Evolutionary conservation across 2,797 vertebrate species (phyloP), one percentile per base, ranked within the genome.

Genomic region (Cynopterus sphinx): DNA sequence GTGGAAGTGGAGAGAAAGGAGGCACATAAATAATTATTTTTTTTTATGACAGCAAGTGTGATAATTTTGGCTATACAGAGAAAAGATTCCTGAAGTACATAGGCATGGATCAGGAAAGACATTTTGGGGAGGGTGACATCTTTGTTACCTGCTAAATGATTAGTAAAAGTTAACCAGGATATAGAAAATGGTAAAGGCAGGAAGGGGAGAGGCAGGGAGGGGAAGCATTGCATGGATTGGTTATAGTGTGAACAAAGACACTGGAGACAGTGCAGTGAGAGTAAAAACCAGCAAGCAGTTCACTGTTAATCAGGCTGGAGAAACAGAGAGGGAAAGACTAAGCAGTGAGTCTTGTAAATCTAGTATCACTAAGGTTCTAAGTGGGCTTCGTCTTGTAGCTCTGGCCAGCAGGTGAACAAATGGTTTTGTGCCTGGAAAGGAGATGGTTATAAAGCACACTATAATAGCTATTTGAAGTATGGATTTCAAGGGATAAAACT

Each of bases 11-110:
- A 41, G 19, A 24, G 51, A 74, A 93, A 82, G 81, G 43, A 83
- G 39, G n/a, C 43, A 78, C 26, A 59, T 39, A 94, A 63, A 67
- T 5, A 81, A 43, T 71, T 36, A 31, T 59, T 63, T 39, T 59
- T 61, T 55, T 74, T 70, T 65, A 51, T 71, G 78, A 67, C 4
- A 90, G 36, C 24, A 95, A 89, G 61, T 71, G 53, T 6, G 87
- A 12, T 61, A 41, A 68, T 73, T 68, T 75, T n/a, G 28, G 12
- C 53, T 79, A 36, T 22, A 22, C 8, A 57, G 70, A 88, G 61
- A 26, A 79, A 63, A 57, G 57, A 74, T 71, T 67, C 61, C 78
- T 43, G 33, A 57, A 90, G 12, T 8, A 49, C 31, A 55, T 0
- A 43, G 39, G n/a, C 26, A 39, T 21, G n/a, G 39, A 65, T 41